Conservation (phyloP, 1,140 invertebrate genomes). For the Microplitis demolitor region DNA sequence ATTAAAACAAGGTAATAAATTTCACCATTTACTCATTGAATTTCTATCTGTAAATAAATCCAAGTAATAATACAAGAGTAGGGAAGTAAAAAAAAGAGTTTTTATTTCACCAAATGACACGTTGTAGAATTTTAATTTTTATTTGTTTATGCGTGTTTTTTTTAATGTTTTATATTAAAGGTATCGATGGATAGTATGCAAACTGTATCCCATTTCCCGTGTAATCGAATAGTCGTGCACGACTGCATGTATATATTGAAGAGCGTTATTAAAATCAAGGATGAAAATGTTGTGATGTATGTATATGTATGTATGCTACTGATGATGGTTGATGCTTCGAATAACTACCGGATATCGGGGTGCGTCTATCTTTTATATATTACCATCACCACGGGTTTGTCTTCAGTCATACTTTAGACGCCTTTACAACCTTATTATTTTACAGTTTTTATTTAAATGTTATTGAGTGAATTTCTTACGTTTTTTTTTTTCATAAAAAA, state of each 20-base stretch:
- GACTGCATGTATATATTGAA: neutral
- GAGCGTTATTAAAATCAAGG: constrained; percentile 20
- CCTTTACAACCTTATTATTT: neutral
- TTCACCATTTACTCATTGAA: no score
- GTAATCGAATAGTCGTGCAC: neutral
- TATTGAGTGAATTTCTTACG: neutral
- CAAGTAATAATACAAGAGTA: no score
- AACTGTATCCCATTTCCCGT: neutral
- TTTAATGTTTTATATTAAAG: neutral
- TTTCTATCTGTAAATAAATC: neutral
- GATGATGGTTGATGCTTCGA: neutral
- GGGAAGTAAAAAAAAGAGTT: neutral
- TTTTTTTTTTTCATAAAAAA: neutral
- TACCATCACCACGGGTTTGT: neutral
- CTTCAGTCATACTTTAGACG: neutral
- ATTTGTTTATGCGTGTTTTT: neutral
- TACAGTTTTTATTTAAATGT: neutral
- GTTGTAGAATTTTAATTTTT: neutral
- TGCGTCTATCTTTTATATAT: constrained; percentile 12
- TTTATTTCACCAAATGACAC: constrained; percentile 13
- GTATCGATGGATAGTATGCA: neutral
- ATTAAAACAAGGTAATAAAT: no score
- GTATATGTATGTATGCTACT: no score
- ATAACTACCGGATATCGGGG: constrained; percentile 12
- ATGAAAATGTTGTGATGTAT: neutral